Evolutionary conservation across 2,113 vertebrate species (phyloP), one percentile per base, ranked within the genome.

Genomic region (Phrynosoma blainvillii): DNA sequence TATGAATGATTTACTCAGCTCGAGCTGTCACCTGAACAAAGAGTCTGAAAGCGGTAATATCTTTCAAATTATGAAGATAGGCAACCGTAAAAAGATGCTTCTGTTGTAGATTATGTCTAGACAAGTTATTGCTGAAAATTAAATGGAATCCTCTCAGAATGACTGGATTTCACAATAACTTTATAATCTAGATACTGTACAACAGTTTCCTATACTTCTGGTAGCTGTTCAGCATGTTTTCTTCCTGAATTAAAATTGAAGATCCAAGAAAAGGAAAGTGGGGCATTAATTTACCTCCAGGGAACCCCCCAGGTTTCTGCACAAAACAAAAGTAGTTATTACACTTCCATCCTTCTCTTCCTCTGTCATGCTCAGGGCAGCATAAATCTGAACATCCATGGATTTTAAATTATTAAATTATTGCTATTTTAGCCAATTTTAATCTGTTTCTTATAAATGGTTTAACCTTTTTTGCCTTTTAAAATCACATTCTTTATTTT

Each of bases 101-200:
- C 86, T 66, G 71, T 62, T 54, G 40, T 66, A 82, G 86, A 88
- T 88, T 68, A 36, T 36, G 30, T 83, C 80, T 36, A 68, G 59
- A 83, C n/a, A 59, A 83, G 42, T 83, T 82, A 82, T 76, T 27
- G 73, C 79, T 66, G 47, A 32, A 82, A 88, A 88, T 83, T 65
- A 88, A 83, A 88, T 76, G 20, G 73, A 59, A 76, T 1, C 36
- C 56, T 85, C 36, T 77, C 59, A 27, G n/a, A 85, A 77, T 21
- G 74, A 85, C 13, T 16, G 56, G 56, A 85, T 66, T 66, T 47
- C 36, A 47, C 36, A 78, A 62, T 40, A 74, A 54, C 16, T n/a
- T 84, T 84, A 81, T 59, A 81, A 87, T 81, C 7, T 76, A 8
- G 11, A 66, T 25, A 66, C 9, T 14, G 4, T 32, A 36, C 40